Conservation (phyloP, 2,113 vertebrate genomes). For the Nycticebus coucang region DNA sequence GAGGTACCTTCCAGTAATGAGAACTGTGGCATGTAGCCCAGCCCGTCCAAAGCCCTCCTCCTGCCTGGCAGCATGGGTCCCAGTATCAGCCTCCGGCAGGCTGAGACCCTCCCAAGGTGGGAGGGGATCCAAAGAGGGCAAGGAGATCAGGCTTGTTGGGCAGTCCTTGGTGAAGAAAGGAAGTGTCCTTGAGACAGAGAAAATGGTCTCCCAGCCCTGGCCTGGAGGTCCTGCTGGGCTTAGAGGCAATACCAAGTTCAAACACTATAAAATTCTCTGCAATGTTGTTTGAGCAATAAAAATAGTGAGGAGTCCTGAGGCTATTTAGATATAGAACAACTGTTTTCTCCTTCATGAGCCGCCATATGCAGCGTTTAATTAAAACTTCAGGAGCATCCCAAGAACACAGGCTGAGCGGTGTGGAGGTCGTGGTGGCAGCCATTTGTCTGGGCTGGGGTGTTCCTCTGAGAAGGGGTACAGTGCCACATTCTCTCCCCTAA, state of each 20-base stretch:
- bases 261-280: slow-evolving; percentile 29
- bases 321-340: slow-evolving; percentile 60
- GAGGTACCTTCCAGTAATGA: neutral
- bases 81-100: too few species aligned
- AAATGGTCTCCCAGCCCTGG: neutral
- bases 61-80: neutral
- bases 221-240: neutral
- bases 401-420: accelerated
- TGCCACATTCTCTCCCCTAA: neutral
- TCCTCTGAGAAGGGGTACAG: accelerated
- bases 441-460: accelerated
- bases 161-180: neutral
- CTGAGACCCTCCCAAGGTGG: neutral
- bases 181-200: accelerated
- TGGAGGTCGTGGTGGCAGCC: neutral
- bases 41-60: neutral
- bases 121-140: neutral
- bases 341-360: slow-evolving; percentile 50
- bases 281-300: slow-evolving; percentile 46
- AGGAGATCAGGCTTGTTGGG: accelerated
- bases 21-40: neutral
- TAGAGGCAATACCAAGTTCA: neutral
- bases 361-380: slow-evolving; percentile 42
- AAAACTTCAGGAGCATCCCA: slow-evolving; percentile 16
- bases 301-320: slow-evolving; percentile 63